Base-by-base conservation (phyloP, 2,888 invertebrate genomes). In the Trichopoda pennipes region DNA sequence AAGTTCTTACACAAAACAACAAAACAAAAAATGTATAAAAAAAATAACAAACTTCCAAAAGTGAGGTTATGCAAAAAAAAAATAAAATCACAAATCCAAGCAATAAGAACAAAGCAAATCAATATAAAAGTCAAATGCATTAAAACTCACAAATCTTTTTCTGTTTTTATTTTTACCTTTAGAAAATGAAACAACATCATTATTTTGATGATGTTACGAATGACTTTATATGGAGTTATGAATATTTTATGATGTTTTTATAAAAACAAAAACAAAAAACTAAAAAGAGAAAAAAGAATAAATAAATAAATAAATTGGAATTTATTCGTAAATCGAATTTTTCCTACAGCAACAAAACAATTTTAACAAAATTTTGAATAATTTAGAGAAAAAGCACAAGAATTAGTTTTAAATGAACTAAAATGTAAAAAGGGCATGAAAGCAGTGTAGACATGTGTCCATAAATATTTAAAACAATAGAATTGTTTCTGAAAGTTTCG, bases 191-290 rank as follows among this genome's bases (percentile, higher is more conserved):
- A 81, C 78, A 81, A 78, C 83, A 81, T 81, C 78, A 81, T 83
- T 83, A 81, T 80, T 83, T 81, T 81, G 81, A 78, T 74, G 77
- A 80, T 80, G 80, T 69, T 83, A 68, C 69, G 61, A 78, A 83
- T 83, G 80, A 63, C 82, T 82, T 82, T 79, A 82, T 82, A 82
- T 68, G 82, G 82, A 82, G 72, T 82, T 82, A 76, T 79, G 75
- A 82, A 82, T 75, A 77, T n/a, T 64, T 55, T 42, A 55, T 53
- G 53, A 19, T 49, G 38, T 53, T 53, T 55, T 32, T 42, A 64
- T 58, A 32, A 44, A 76, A 28, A 28, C 7, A 28, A 28, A 28
- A 28, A 28, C 28, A 28, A 28, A 28, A 28, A 28, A 28, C 28
- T 3, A 28, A 28, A n/a, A n/a, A n/a, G n/a, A n/a, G n/a, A n/a